Base-by-base conservation (phyloP, 2,113 vertebrate species). In the Pelodiscus sinensis region DNA sequence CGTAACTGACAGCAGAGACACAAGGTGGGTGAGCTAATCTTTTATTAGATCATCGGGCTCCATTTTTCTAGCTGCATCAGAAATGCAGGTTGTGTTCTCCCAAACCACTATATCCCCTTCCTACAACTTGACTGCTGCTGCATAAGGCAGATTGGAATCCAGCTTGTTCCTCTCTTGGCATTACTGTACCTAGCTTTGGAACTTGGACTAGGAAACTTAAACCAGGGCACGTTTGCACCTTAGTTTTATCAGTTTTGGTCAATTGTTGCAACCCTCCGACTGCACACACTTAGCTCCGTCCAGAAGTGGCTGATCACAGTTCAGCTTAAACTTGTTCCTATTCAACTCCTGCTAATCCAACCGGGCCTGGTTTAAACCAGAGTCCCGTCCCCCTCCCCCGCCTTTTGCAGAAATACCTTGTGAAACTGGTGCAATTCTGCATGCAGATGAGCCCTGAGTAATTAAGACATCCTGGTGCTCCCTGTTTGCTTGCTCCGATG, bases 181-280 rank as follows among this genome's bases (percentile, higher is more conserved):
- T 0, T 4, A 82, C 88, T 22, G 44, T 22, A 9, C 27, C 18
- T 3, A 44, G 16, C 44, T 3, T 0, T 24, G 16, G 54, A 58
- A n/a, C 1, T 10, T 71, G 58, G 31, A 90, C 77, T 55, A 0
- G 0, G 58, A 35, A 6, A 0, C 6, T n/a, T n/a, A n/a, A n/a
- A n/a, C n/a, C n/a, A n/a, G n/a, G n/a, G n/a, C n/a, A n/a, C n/a
- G n/a, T n/a, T n/a, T n/a, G n/a, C n/a, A n/a, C n/a, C n/a, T n/a
- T n/a, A n/a, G n/a, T 1, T 38, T 38, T 10, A 2, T 0, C 57
- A 60, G 4, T n/a, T 71, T 71, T 11, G n/a, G 19, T 35, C 35
- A 21, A 71, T 9, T n/a, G 31, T 16, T 71, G n/a, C 65, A 71
- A 35, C 10, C 4, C 31, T 4, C 9, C 10, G n/a, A n/a, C 8